These are phyloP conservation scores for Lanius collurio DNA, from an alignment of 2,113 vertebrate species.

Conservation along the genomic window DNA sequence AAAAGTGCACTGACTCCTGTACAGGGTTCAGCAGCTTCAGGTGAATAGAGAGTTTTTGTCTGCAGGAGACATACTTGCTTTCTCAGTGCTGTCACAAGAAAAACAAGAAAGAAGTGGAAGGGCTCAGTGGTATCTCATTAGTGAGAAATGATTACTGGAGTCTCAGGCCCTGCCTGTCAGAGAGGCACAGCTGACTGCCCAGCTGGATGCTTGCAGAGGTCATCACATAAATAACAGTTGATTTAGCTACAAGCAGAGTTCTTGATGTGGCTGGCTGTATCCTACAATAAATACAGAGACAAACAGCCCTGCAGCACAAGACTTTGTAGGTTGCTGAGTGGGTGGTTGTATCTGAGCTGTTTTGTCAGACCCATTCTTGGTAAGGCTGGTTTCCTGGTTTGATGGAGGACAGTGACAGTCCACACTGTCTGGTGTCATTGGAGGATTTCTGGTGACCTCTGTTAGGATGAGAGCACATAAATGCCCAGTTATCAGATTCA, in stretches of 20 bases:
- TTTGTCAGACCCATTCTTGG: not conserved
- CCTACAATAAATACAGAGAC: not conserved
- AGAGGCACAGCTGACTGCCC: not conserved
- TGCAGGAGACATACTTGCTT: not conserved
- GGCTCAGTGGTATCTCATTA: not conserved
- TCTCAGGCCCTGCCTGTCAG: not conserved
- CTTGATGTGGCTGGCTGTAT: not conserved
- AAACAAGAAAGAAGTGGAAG: not conserved
- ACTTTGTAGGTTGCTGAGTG: not conserved
- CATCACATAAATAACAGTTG: not conserved
- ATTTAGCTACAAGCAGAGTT: not conserved
- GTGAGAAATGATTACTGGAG: not conserved
- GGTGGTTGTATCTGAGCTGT: not conserved
- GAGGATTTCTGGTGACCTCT: not conserved
- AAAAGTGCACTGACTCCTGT: not conserved
- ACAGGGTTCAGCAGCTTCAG: not conserved
- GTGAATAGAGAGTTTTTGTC: not conserved
- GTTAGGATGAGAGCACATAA: fast-evolving
- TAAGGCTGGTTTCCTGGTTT: not conserved
- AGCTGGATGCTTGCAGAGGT: not conserved
- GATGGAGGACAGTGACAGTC: not conserved
- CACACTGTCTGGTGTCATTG: not conserved
- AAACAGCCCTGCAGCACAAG: not conserved
- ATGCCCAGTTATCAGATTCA: not conserved
- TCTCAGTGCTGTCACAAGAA: not conserved